Evolutionary conservation across 2,888 invertebrate genomes (phyloP).

Genomic region (Teleiodes luculella): DNA sequence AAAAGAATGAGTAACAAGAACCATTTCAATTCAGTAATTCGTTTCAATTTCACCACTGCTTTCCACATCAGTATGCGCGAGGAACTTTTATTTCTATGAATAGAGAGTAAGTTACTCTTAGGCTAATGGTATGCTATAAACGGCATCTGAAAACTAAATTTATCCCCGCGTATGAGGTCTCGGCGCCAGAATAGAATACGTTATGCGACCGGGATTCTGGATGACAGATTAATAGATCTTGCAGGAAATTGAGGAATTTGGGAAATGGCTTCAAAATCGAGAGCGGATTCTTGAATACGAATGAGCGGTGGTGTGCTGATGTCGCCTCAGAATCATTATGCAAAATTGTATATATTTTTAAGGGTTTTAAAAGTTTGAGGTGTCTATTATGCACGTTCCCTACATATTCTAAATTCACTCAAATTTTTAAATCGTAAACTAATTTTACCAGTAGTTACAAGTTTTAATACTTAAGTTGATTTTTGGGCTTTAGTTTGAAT

Average conservation of each 20-base stretch:
- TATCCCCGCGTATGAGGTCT: conserved; percentile 5
- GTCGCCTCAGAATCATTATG: not conserved
- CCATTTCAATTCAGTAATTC: not conserved
- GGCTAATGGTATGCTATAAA: conserved; percentile 8
- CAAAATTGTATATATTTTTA: no score
- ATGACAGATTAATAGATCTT: conserved; percentile 12
- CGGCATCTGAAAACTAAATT: conserved; percentile 8
- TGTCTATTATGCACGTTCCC: no score
- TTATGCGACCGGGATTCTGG: conserved; percentile 4
- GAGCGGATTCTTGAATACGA: not conserved
- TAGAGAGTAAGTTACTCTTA: conserved; percentile 7
- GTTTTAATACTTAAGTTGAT: no score
- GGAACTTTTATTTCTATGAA: conserved; percentile 1
- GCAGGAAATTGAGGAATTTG: not conserved
- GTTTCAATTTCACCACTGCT: not conserved
- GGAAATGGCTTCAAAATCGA: conserved; percentile 9
- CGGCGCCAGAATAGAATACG: conserved; percentile 6
- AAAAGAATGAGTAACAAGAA: not conserved
- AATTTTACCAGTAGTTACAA: no score
- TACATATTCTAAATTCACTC: no score
- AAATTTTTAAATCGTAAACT: no score
- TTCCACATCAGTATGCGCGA: not conserved
- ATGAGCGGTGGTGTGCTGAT: not conserved
- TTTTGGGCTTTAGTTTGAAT: no score
- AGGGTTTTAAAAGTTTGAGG: no score